Conservation (phyloP, 2,113 vertebrate species). For the Oryctolagus cuniculus region DNA sequence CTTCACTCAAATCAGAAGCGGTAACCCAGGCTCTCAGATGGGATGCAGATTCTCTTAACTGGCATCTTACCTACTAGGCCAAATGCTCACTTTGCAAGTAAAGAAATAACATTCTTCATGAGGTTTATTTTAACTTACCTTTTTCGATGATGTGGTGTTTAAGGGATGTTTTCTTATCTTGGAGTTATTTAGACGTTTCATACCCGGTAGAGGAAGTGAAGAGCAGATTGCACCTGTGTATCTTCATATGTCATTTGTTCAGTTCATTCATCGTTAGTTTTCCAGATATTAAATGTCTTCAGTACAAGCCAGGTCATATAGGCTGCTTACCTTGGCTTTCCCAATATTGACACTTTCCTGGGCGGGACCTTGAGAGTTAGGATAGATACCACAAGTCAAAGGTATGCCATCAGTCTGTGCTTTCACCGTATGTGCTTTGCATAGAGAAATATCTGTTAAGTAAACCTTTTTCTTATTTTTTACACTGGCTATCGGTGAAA, state of each 20-base stretch:
- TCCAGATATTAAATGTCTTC: neutral
- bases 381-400: neutral
- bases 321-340: neutral
- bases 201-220: neutral
- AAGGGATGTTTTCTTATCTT: neutral
- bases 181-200: constrained; percentile 23
- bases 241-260: neutral
- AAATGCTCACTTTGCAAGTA: neutral
- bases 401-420: neutral
- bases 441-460: neutral
- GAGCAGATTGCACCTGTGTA: fast-evolving
- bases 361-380: neutral
- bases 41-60: too few relatives aligned
- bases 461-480: neutral
- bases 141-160: neutral
- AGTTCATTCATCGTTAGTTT: neutral
- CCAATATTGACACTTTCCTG: neutral
- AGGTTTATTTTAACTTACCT: neutral
- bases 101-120: neutral
- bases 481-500: neutral
- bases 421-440: neutral
- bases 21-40: too few relatives aligned
- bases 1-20: too few relatives aligned
- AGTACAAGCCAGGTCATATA: neutral
- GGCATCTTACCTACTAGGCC: too few relatives aligned